A percentile compares a stretch with the other conserved stretches of the same genome.
Evolutionary conservation across 2,113 vertebrate species (phyloP).

Genomic region (Cairina moschata): DNA sequence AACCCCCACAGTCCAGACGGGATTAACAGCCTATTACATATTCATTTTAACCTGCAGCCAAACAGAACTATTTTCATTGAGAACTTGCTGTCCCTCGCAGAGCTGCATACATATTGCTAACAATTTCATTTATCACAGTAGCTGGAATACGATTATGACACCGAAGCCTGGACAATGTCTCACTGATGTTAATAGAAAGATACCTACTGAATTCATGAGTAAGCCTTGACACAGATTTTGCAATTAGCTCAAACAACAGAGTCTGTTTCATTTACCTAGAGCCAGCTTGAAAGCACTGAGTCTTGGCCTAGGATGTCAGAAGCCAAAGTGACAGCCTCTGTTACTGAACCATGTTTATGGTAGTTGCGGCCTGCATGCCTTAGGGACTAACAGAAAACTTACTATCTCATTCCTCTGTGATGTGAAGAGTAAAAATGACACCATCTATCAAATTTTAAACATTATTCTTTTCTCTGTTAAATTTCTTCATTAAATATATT

Average conservation of each 20-base stretch:
- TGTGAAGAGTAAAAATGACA: not conserved
- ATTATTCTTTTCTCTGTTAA: not conserved
- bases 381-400: not conserved
- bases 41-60: slow-evolving; percentile 22
- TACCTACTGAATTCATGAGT: accelerated
- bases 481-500: not conserved
- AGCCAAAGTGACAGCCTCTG: not conserved
- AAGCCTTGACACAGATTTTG: not conserved
- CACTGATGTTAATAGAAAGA: not conserved
- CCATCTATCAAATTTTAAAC: not conserved
- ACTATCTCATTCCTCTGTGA: not conserved
- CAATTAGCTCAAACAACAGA: not conserved
- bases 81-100: not conserved
- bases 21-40: slow-evolving; percentile 2
- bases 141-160: not conserved
- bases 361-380: not conserved
- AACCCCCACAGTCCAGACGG: not conserved
- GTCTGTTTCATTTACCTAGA: not conserved
- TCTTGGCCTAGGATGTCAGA: not conserved
- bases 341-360: not conserved
- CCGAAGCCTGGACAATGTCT: not conserved
- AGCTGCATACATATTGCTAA: not conserved
- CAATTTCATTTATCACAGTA: slow-evolving; percentile 4
- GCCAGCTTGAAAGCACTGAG: not conserved
- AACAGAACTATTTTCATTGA: slow-evolving; percentile 4